Percentiles rank a stretch among this genome's conserved stretches.
Evolutionary conservation across 2,113 vertebrate species (phyloP).

Genomic region (Phyllostomus hastatus): DNA sequence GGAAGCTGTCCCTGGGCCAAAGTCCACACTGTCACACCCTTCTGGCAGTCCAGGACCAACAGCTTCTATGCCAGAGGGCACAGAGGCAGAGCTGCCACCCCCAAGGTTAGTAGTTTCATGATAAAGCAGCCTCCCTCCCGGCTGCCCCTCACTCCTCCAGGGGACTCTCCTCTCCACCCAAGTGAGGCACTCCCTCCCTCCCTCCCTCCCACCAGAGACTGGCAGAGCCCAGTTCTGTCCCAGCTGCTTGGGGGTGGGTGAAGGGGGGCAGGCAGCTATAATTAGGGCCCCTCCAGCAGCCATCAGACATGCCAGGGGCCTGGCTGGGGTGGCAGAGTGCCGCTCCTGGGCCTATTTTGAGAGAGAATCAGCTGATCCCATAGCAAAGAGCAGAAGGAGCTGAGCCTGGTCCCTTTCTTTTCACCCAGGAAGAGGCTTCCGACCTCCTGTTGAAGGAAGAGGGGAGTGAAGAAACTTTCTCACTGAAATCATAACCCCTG

Average conservation of each 20-base stretch:
- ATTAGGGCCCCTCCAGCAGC: slow-evolving; percentile 64
- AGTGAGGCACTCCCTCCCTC: background rate
- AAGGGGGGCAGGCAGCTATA: slow-evolving; percentile 41
- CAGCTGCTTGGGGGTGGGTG: background rate
- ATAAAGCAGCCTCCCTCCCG: background rate
- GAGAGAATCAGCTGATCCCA: slow-evolving; percentile 40
- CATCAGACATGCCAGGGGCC: slow-evolving; percentile 20
- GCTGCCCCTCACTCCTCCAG: slow-evolving; percentile 17
- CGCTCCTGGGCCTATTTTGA: slow-evolving; percentile 69
- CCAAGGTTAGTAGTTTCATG: background rate
- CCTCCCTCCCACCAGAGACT: background rate
- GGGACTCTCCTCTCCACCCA: background rate
- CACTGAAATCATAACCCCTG: background rate
- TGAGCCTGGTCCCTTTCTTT: background rate
- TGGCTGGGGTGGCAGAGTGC: slow-evolving; percentile 15
- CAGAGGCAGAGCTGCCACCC: background rate
- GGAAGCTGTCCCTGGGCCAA: slow-evolving; percentile 53
- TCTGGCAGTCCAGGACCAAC: background rate
- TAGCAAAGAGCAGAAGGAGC: background rate
- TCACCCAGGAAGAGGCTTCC: background rate
- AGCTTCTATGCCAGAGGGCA: slow-evolving; percentile 5
- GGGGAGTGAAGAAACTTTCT: background rate
- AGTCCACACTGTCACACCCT: slow-evolving; percentile 64
- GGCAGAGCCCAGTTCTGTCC: background rate
- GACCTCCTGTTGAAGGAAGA: background rate